phyloP scores from a whole-genome alignment of 1,140 invertebrate species.

The Saccostrea glomerata region DNA sequence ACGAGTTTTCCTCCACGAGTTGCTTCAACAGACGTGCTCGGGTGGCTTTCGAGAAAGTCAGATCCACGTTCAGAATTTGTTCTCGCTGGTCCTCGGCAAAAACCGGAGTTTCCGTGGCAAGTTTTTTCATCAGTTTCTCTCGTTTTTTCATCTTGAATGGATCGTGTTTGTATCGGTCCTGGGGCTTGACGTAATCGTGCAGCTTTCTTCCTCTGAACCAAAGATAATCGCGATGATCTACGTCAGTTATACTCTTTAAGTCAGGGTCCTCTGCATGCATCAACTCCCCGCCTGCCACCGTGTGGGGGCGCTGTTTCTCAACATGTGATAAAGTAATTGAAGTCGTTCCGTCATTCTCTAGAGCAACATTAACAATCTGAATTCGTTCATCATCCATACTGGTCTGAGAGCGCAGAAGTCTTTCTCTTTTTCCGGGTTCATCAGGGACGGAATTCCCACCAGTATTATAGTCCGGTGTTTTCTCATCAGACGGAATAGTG shows the following conservation, averaged over 20 bases:
- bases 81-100: constrained; percentile 39
- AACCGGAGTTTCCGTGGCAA: constrained; percentile 42
- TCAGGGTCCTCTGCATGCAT: not conserved
- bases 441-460: not conserved
- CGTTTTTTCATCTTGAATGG: constrained; percentile 52
- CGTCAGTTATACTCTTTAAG: constrained; percentile 25
- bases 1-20: constrained; percentile 50
- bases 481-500: not conserved
- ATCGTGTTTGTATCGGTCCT: constrained; percentile 54
- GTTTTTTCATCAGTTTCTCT: constrained; percentile 51
- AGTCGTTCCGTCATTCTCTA: not conserved
- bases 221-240: constrained; percentile 26
- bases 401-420: not conserved
- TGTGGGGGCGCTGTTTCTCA: constrained; percentile 39
- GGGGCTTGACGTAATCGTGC: constrained; percentile 55
- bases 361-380: constrained; percentile 5
- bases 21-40: constrained; percentile 48
- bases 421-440: not conserved
- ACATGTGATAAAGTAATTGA: constrained; percentile 25
- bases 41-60: constrained; percentile 48
- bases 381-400: not conserved
- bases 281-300: constrained; percentile 3
- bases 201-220: constrained; percentile 47
- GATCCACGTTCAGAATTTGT: constrained; percentile 24
- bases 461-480: not conserved